Evolutionary conservation across 2,888 invertebrate species (phyloP), one percentile per base, ranked within the genome.

Genomic region (Griposia aprilina): DNA sequence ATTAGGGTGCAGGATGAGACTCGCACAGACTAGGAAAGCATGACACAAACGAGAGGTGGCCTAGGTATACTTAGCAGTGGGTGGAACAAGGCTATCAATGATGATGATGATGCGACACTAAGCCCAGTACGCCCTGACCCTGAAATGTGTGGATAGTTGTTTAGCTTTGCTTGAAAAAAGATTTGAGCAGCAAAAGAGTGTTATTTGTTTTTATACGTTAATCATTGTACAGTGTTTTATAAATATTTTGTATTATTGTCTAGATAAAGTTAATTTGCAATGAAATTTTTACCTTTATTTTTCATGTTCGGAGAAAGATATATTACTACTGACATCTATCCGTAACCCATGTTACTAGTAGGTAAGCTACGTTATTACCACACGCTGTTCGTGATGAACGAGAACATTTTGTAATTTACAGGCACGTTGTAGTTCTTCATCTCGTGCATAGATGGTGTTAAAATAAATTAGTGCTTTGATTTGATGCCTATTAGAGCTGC

Each of bases 191-290:
- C 52, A 55, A 36, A 55, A 69, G 57, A 63, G 62, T 65, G 50
- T 65, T 71, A 60, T 76, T 87, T 73, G 23, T 80, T 74, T 69
- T 85, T 82, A 76, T 84, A 82, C 81, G 60, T 72, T 84, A 90
- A 91, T 92, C 91, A 88, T 89, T 92, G 91, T 93, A 93, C 92
- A 93, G 92, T 90, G 91, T 90, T 81, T 90, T 89, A 81, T 79
- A 79, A 41, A 79, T 82, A 78, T 82, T 85, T 87, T 89, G 41
- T 90, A 85, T 82, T 80, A 55, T 80, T 85, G 78, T 82, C 85
- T 80, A 73, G 86, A 80, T 87, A 90, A 85, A 89, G 60, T 75
- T 77, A 75, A 76, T 69, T 82, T 75, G 23, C 65, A 78, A 74
- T 20, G 36, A 67, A 71, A 70, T 0, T 6, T 36, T 30, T 45